Base-by-base conservation (phyloP, 2,113 vertebrate genomes). In the Neodontobutis hainanensis region DNA sequence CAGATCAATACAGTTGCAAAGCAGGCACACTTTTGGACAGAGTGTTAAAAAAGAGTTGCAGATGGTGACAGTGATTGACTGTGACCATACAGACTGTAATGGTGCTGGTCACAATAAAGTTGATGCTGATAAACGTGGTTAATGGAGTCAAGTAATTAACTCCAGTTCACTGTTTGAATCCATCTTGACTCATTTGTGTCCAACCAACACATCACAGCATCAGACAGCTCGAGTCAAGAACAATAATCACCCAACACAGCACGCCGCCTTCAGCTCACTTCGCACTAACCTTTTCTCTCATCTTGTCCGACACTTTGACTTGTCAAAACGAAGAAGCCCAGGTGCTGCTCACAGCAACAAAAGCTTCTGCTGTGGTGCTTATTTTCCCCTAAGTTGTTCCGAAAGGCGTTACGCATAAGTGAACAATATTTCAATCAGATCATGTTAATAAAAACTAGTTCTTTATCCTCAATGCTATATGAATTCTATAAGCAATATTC, bases 101-200 rank as follows among this genome's bases (percentile, higher is more conserved):
- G 11, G 44, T 15, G 19, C 15, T 11, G 46, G 8, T 53, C 59
- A 19, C 27, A 57, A 63, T 49, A 35, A 56, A 51, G 49, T 32
- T 11, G 6, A n/a, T 40, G 40, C 48, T 34, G 49, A 65, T 52
- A 42, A 70, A 57, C 7, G 0, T 38, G 36, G 32, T 50, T 69
- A 72, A 75, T 69, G 57, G 56, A 66, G 65, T 66, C 40, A 56
- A 58, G 61, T 51, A 63, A 81, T 77, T 62, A 77, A 58, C 38
- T 50, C 16, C 48, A 61, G 19, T 81, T 72, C 48, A 65, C 50
- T 6, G 46, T 84, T 78, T 72, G 47, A 68, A 47, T 38, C 36
- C 47, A 42, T 78, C 61, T 46, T 32, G 61, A 46, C 52, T 68
- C 36, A 74, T 72, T 68, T 70, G 55, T 60, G 32, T 65, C 61